Evolutionary conservation across 2,797 vertebrate species (phyloP), one percentile per base, ranked within the genome.

Genomic region (Natrix natrix): DNA sequence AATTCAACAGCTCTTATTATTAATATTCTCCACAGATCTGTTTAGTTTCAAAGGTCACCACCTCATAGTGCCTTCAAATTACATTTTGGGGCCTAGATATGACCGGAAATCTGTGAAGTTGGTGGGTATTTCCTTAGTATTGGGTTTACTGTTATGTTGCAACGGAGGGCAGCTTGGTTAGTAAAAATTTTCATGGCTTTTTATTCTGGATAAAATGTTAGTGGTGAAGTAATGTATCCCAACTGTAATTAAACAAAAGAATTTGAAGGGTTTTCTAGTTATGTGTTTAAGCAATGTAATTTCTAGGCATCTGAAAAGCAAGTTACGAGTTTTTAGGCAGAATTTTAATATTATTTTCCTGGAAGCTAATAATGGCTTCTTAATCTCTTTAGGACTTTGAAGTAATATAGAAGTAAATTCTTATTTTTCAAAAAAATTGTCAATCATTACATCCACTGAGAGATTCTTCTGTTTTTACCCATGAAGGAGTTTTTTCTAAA

Each of bases 321-420:
- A 20, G 6, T 5, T 26, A 59, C 1, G 54, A 24, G 43, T 54
- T 86, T 86, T 86, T 86, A n/a, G 26, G 20, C 48, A 57, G 16
- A 48, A 74, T 74, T 74, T 74, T 57, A n/a, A 92, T 43, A 69
- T 87, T 32, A 11, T 48, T 88, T 91, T 91, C 60, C n/a, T 91
- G 48, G 83, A 91, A 87, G 24, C 11, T 17, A 32, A 10, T 37
- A 63, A 63, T 24, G 32, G 43, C 32, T 52, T 66, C n/a, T 78
- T 59, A 37, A 4, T 83, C n/a, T 92, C 57, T 92, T n/a, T 55
- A n/a, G 69, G 37, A 66, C n/a, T 55, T 87, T 22, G 95, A 95
- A 90, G 94, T 59, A 63, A 55, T 96, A 92, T 90, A 95, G 94
- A 93, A 95, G 87, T 93, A 94, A 93, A 94, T 48, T 92, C 91